Evolutionary conservation across 2,888 invertebrate genomes (phyloP).

Genomic region (Metalampra italica): DNA sequence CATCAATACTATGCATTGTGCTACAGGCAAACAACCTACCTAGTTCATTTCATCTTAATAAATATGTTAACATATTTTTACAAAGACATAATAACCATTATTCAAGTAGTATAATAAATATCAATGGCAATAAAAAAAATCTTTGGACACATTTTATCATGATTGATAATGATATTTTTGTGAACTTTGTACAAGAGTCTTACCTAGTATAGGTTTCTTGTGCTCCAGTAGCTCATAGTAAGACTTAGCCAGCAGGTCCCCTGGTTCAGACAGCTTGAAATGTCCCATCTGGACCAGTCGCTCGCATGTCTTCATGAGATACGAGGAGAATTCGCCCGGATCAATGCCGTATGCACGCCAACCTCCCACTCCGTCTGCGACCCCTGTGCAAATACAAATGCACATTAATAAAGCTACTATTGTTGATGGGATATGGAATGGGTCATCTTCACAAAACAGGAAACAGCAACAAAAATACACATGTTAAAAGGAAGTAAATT

Average conservation of each 20-base stretch:
- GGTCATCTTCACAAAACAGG: too few species aligned
- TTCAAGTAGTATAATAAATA: too few species aligned
- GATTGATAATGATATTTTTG: too few species aligned
- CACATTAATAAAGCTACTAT: neutral
- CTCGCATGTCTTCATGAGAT: constrained; percentile 96
- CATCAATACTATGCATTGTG: too few species aligned
- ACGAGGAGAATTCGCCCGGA: constrained; percentile 96
- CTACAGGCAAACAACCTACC: too few species aligned
- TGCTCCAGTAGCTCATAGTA: constrained; percentile 95
- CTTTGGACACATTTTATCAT: too few species aligned
- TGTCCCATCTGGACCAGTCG: constrained; percentile 93
- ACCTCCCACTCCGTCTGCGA: constrained; percentile 99
- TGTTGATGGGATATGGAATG: neutral
- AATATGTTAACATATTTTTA: too few species aligned
- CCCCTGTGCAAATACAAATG: constrained; percentile 81
- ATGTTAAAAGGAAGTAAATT: too few species aligned
- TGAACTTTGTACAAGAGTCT: constrained; percentile 19
- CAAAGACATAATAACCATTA: too few species aligned
- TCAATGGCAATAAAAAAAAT: too few species aligned
- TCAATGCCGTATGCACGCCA: constrained; percentile 99
- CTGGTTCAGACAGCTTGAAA: constrained; percentile 92
- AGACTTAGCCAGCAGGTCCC: constrained; percentile 92
- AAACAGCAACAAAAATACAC: too few species aligned
- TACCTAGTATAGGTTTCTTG: constrained; percentile 94
- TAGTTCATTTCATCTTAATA: too few species aligned